A percentile compares a stretch with the other conserved stretches of the same genome.
Conservation (phyloP, 2,797 vertebrate genomes). For the Acanthopagrus latus region DNA sequence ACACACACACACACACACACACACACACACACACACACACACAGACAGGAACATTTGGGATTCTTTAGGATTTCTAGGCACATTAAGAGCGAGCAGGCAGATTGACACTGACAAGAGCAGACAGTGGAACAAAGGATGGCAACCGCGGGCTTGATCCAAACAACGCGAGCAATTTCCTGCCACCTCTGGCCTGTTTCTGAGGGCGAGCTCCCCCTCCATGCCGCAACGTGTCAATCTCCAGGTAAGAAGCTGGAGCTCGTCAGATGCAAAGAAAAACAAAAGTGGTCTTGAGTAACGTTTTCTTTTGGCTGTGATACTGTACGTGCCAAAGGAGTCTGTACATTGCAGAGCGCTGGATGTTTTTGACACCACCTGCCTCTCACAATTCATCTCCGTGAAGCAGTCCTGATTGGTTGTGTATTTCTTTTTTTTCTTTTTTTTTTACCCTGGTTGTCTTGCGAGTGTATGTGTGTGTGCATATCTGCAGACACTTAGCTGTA, state of each 20-base stretch:
- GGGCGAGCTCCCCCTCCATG: background rate
- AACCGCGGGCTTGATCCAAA: constrained; percentile 40
- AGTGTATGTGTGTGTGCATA: constrained; percentile 18
- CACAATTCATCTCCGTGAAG: constrained; percentile 46
- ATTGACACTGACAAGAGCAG: constrained; percentile 45
- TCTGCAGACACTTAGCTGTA: constrained; percentile 35
- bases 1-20: constrained; percentile 6
- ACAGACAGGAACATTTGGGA: constrained; percentile 32
- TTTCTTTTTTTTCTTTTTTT: background rate
- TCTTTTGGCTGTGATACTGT: constrained; percentile 25
- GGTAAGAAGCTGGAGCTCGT: constrained; percentile 28
- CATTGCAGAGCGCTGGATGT: constrained; percentile 22
- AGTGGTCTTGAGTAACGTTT: constrained; percentile 27
- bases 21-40: constrained; percentile 25
- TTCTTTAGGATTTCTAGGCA: constrained; percentile 6
- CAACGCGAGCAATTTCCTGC: constrained; percentile 44
- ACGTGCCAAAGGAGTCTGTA: constrained; percentile 24
- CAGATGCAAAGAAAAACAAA: constrained; percentile 46
- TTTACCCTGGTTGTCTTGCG: background rate
- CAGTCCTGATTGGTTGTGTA: constrained; percentile 40
- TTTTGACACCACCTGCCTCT: constrained; percentile 51
- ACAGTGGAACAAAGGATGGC: constrained; percentile 46
- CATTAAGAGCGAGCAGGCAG: background rate
- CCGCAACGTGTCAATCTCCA: constrained; percentile 40
- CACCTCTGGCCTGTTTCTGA: constrained; percentile 8